Evolutionary conservation across 2,113 vertebrate species (phyloP), one percentile per base, ranked within the genome.

Genomic region (Ranitomeya variabilis): DNA sequence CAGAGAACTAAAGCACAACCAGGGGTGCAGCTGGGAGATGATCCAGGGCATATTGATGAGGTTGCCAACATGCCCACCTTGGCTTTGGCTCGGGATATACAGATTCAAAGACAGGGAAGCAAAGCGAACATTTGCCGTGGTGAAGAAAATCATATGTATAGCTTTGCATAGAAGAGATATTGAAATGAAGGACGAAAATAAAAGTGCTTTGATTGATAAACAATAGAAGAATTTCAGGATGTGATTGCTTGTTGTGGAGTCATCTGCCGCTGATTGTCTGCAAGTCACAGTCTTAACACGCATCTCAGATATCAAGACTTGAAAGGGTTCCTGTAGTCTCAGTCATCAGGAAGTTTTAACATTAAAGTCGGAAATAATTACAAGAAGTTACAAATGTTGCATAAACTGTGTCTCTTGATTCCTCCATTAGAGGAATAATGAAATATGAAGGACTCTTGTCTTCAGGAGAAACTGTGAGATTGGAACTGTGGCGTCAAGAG

Each of bases 401-500:
- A 79, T 51, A 64, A 54, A 86, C 59, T 66, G 19, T 78, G 59
- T 51, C 21, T 79, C 74, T 86, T 77, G 73, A 60, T 77, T 86
- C 16, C 19, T 67, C 31, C n/a, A 62, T n/a, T 23, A 54, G 59
- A 52, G 79, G n/a, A 64, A 86, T 52, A 66, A 86, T 86, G n/a
- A 62, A 79, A 86, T 51, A 66, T 64, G 18, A 79, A 76, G 74
- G 19, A 62, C 84, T 77, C 59, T 76, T 86, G 37, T 77, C 71
- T 76, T 14, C 23, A 12, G 74, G 45, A 64, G 37, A 64, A 66
- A 86, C 54, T 66, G 37, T 7, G 8, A 86, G 85, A 79, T 51
- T 86, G 74, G 21, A 79, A 67, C 62, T 31, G 74, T 23, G 76
- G 23, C 51, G 85, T 59, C 74, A 86, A 64, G 85, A 86, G 85